These are phyloP conservation scores for Acestrorhynchus altus DNA, from an alignment of 2,797 vertebrate species.

Conservation along the genomic window DNA sequence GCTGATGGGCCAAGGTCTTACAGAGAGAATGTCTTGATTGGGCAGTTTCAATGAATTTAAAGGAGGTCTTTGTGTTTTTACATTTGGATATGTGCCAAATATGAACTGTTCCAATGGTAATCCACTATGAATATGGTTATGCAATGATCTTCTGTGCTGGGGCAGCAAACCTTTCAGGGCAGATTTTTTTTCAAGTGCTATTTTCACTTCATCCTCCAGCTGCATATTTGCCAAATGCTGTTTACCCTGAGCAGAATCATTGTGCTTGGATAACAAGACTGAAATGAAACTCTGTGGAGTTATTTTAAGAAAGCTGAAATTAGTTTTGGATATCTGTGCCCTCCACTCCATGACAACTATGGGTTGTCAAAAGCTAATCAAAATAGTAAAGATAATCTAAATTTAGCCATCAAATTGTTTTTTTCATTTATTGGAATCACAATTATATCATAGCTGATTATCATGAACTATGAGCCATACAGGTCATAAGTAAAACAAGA, in stretches of 20 bases:
- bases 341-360: constrained; percentile 17
- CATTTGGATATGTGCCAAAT: constrained; percentile 16
- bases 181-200: constrained; percentile 26
- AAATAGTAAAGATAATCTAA: no score
- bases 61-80: constrained; percentile 37
- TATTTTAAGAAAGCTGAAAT: constrained; percentile 48
- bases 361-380: no score
- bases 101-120: constrained; percentile 14
- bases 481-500: no score
- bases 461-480: no score
- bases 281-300: constrained; percentile 37
- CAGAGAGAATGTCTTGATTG: constrained; percentile 36
- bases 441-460: no score
- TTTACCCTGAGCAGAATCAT: constrained; percentile 38
- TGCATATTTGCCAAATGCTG: constrained; percentile 43
- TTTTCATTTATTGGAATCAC: no score
- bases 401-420: no score
- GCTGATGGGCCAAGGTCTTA: constrained; percentile 35
- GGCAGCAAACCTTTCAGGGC: constrained; percentile 13
- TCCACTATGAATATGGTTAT: constrained; percentile 43
- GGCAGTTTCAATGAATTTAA: constrained; percentile 53
- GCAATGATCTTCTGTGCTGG: constrained; percentile 29
- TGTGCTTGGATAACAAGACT: constrained; percentile 30
- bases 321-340: constrained; percentile 53
- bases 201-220: constrained; percentile 19